These are phyloP conservation scores for Trematomus bernacchii DNA, from an alignment of 2,797 vertebrate species.

Conservation along the genomic window DNA sequence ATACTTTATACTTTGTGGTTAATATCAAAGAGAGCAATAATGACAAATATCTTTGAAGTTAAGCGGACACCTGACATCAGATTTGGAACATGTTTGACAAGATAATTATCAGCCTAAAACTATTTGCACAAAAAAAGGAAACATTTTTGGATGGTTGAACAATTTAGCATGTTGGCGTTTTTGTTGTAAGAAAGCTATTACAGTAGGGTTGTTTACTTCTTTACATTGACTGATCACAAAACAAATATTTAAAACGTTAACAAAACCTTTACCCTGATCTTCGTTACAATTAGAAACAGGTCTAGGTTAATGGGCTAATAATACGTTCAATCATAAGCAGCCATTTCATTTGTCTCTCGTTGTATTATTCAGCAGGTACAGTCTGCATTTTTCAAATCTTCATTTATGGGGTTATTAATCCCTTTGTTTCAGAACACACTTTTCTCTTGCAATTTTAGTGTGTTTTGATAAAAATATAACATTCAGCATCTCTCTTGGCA, in stretches of 20 bases:
- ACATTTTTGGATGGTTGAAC: too few species aligned
- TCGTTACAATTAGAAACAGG: not conserved
- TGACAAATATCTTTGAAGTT: too few species aligned
- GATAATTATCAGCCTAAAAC: not conserved
- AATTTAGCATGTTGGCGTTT: slow-evolving; percentile 1
- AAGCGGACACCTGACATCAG: too few species aligned
- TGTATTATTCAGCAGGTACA: slow-evolving; percentile 11
- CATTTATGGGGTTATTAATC: not conserved
- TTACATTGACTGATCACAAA: not conserved
- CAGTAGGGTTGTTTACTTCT: not conserved
- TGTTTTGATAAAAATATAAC: not conserved
- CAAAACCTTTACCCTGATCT: not conserved
- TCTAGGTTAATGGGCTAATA: slow-evolving; percentile 1
- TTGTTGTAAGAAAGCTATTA: not conserved
- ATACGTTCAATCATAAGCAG: not conserved
- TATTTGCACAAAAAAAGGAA: not conserved
- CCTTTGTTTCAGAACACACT: not conserved
- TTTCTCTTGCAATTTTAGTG: not conserved
- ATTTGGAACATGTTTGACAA: not conserved
- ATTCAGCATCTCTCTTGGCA: not conserved
- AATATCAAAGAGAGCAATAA: not conserved
- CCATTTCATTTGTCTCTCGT: not conserved
- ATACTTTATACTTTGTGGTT: not conserved
- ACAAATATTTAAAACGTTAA: not conserved
- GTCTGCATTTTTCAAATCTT: not conserved